Evolutionary conservation across 2,888 invertebrate genomes (phyloP).

Genomic region (Euspilapteryx auroguttella): DNA sequence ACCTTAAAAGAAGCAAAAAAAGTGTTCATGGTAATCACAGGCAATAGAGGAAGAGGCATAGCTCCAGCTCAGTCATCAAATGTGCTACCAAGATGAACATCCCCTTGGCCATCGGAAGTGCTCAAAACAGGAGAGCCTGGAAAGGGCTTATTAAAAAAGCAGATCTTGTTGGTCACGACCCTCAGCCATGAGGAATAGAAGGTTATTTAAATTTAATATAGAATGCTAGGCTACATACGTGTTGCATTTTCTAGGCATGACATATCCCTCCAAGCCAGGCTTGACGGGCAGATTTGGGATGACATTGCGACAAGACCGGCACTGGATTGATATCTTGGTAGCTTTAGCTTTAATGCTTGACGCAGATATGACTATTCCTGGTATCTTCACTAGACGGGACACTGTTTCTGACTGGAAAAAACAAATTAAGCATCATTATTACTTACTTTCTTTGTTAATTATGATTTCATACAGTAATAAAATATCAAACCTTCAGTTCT

Average conservation of each 20-base stretch:
- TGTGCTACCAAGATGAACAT: no score
- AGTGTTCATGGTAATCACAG: no score
- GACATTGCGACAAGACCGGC: conserved; percentile 88
- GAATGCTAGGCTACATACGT: conserved; percentile 81
- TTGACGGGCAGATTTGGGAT: conserved; percentile 89
- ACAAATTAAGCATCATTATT: background rate
- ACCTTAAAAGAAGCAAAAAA: no score
- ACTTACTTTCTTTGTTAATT: background rate
- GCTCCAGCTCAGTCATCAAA: no score
- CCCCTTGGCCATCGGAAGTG: no score
- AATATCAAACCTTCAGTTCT: conserved; percentile 87
- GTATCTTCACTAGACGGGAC: conserved; percentile 90
- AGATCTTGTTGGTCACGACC: no score
- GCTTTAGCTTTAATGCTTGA: conserved; percentile 95
- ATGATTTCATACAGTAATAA: background rate
- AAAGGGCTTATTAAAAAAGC: no score
- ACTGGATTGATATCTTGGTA: conserved; percentile 92
- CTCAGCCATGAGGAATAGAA: no score
- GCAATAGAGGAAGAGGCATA: no score
- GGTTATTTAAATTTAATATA: no score
- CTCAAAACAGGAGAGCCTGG: no score
- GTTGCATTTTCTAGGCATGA: conserved; percentile 91
- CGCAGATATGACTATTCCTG: conserved; percentile 93
- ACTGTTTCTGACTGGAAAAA: conserved; percentile 84
- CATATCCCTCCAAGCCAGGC: conserved; percentile 95